A percentile compares a stretch with the other conserved stretches of the same genome.
Conservation (phyloP, 2,797 vertebrate species). For the Telmatherina bonti region DNA sequence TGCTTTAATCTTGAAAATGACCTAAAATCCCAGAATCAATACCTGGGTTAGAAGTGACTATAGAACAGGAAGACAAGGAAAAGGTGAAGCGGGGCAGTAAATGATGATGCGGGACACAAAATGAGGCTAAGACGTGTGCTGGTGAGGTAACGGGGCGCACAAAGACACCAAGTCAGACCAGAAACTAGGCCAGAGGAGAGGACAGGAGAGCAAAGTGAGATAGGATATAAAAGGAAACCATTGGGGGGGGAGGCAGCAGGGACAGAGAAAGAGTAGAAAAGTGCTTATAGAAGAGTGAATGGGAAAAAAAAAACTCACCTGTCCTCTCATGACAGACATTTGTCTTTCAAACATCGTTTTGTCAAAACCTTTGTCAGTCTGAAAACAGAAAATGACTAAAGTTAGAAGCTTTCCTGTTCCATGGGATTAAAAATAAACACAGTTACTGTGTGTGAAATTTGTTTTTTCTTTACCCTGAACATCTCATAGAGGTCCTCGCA, state of each 20-base stretch:
- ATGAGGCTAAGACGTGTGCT: not conserved
- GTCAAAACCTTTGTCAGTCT: constrained; percentile 96
- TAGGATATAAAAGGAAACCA: constrained; percentile 20
- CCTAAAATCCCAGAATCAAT: too few relatives aligned
- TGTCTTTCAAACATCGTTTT: constrained; percentile 96
- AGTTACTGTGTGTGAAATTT: not conserved
- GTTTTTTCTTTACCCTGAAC: constrained; percentile 85
- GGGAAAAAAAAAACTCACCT: constrained; percentile 83
- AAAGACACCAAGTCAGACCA: not conserved
- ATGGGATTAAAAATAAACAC: not conserved
- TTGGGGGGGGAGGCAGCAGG: too few relatives aligned
- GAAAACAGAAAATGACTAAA: constrained; percentile 11
- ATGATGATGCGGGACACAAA: not conserved
- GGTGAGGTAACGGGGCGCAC: not conserved
- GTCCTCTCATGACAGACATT: constrained; percentile 99
- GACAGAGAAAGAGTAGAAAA: too few relatives aligned
- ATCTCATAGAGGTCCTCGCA: constrained; percentile 97
- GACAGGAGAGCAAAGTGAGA: not conserved
- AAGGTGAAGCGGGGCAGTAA: constrained; percentile 5
- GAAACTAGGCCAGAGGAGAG: constrained; percentile 19
- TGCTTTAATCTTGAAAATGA: too few relatives aligned
- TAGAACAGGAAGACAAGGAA: not conserved
- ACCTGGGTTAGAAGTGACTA: not conserved
- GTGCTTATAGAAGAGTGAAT: too few relatives aligned
- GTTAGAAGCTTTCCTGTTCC: not conserved